A percentile compares a stretch with the other conserved stretches of the same genome.
Conservation (phyloP, 2,113 vertebrate genomes). For the Lepus americanus region DNA sequence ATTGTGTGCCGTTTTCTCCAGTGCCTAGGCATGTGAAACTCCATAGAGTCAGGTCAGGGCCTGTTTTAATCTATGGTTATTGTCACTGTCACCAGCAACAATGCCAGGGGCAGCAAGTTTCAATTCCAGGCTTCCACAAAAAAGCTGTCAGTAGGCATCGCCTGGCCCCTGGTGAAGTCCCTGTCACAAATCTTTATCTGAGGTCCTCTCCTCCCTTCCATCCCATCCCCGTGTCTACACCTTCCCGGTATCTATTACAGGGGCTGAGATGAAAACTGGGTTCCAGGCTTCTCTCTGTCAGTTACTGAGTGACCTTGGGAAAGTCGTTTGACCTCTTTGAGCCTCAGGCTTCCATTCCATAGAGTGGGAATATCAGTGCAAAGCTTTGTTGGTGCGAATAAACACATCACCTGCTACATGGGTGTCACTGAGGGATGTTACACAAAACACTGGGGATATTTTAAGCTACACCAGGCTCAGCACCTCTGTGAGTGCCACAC, state of each 20-base stretch:
- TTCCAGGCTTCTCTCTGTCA: neutral
- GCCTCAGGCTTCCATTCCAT: neutral
- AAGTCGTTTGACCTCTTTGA: neutral
- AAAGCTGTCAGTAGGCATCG: neutral
- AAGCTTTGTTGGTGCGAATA: neutral
- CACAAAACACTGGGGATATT: neutral
- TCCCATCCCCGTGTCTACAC: too few relatives aligned
- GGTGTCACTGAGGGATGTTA: neutral
- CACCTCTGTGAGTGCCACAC: too few relatives aligned
- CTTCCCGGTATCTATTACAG: too few relatives aligned
- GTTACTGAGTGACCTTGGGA: neutral
- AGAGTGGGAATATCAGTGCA: neutral
- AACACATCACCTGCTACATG: neutral
- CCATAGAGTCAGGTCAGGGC: neutral
- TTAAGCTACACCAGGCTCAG: neutral
- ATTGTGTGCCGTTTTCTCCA: neutral
- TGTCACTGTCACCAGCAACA: neutral
- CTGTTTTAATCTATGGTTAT: too few relatives aligned
- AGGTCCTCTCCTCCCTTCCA: neutral
- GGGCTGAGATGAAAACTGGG: neutral
- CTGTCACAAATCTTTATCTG: neutral
- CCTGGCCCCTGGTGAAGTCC: neutral
- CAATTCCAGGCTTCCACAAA: neutral
- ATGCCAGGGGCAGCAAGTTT: neutral
- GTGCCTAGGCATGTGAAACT: neutral